Evolutionary conservation across 2,888 invertebrate genomes (phyloP).

Genomic region (Smittia sp.): DNA sequence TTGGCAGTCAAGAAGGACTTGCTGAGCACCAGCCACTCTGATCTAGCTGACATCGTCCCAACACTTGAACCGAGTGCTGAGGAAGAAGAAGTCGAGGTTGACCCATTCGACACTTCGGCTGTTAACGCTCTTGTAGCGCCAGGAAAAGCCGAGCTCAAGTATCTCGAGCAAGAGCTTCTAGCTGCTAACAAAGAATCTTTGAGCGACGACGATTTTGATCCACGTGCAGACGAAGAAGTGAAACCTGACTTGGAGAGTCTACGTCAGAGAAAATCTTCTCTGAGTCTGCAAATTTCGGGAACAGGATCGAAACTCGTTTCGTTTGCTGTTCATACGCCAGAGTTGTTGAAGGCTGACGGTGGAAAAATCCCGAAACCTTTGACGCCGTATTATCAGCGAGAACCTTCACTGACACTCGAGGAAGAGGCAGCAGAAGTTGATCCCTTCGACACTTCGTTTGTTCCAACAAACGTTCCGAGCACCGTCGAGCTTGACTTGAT

Average conservation of each 20-base stretch:
- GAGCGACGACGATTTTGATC: slow-evolving; percentile 62
- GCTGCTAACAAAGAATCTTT: slow-evolving; percentile 57
- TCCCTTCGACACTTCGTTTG: slow-evolving; percentile 82
- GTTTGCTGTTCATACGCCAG: slow-evolving; percentile 61
- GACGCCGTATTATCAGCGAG: slow-evolving; percentile 68
- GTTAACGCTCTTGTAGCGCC: slow-evolving; percentile 67
- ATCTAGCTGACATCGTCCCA: slow-evolving; percentile 58
- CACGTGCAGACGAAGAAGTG: slow-evolving; percentile 60
- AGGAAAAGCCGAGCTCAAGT: slow-evolving; percentile 74
- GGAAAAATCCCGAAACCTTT: slow-evolving; percentile 67
- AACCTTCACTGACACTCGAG: slow-evolving; percentile 58
- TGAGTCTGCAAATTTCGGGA: slow-evolving; percentile 59
- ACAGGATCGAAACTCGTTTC: slow-evolving; percentile 54
- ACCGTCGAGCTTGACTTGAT: slow-evolving; percentile 74
- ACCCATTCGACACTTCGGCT: slow-evolving; percentile 84
- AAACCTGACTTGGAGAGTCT: slow-evolving; percentile 43
- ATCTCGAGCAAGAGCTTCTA: slow-evolving; percentile 73
- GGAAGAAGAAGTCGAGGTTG: slow-evolving; percentile 59
- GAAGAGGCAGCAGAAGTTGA: slow-evolving; percentile 59
- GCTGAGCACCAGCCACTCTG: slow-evolving; percentile 72
- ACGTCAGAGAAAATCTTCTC: slow-evolving; percentile 59
- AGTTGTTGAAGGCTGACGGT: slow-evolving; percentile 58
- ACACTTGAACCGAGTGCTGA: slow-evolving; percentile 62
- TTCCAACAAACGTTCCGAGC: slow-evolving; percentile 70
- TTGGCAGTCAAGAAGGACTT: slow-evolving; percentile 58